Evolutionary conservation across 2,113 vertebrate species (phyloP).

Genomic region (Melanostigma gelatinosum): DNA sequence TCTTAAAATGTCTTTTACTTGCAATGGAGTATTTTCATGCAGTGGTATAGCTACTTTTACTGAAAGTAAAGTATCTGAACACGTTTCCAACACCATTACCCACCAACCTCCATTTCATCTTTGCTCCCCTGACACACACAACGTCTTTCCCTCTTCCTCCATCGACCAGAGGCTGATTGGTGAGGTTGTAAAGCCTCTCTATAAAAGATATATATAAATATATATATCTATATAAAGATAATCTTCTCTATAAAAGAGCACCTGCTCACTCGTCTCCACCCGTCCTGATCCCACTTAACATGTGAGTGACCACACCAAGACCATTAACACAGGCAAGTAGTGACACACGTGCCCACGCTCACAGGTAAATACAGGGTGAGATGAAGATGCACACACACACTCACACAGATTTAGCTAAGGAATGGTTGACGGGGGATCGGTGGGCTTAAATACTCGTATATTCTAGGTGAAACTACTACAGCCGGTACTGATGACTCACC

Average conservation of each 20-base stretch:
- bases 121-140: neutral
- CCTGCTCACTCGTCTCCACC: conserved; percentile 45
- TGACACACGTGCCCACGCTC: conserved; percentile 55
- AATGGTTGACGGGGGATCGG: conserved; percentile 37
- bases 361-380: conserved; percentile 48
- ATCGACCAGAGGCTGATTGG: conserved; percentile 13
- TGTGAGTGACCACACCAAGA: conserved; percentile 68
- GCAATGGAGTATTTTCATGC: neutral
- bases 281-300: conserved; percentile 73
- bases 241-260: conserved; percentile 63
- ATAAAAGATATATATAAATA: too few species aligned
- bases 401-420: neutral
- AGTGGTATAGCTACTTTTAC: neutral
- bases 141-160: neutral
- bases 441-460: conserved; percentile 39
- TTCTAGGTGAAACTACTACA: conserved; percentile 18
- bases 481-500: conserved; percentile 68
- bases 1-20: neutral
- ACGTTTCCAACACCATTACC: too few species aligned
- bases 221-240: too few species aligned
- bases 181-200: conserved; percentile 56
- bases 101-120: neutral
- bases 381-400: conserved; percentile 34
- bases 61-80: neutral
- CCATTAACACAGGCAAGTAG: conserved; percentile 61